Conservation (phyloP, 1,140 invertebrate genomes). For the Neodiprion virginianus region DNA sequence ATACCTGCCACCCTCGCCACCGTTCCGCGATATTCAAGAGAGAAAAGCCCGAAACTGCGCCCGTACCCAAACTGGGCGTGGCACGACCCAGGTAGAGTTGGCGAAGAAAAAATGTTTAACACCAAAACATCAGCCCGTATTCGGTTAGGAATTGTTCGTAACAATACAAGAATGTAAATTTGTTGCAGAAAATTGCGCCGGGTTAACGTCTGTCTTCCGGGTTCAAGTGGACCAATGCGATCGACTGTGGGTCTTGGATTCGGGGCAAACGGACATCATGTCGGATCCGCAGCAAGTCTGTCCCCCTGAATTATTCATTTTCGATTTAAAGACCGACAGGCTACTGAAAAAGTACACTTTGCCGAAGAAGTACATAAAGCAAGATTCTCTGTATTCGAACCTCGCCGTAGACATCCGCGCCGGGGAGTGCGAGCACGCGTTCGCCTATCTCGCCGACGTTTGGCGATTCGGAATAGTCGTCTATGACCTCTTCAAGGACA, state of each 20-base stretch:
- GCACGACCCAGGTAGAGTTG: slow-evolving; percentile 66
- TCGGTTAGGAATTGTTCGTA: background rate
- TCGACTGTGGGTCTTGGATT: slow-evolving; percentile 79
- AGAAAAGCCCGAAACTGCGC: slow-evolving; percentile 68
- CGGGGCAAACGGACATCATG: slow-evolving; percentile 75
- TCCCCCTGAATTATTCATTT: slow-evolving; percentile 77
- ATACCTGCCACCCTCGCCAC: slow-evolving; percentile 74
- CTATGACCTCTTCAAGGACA: slow-evolving; percentile 69
- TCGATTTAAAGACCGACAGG: slow-evolving; percentile 72
- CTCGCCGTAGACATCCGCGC: slow-evolving; percentile 73
- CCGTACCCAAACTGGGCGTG: slow-evolving; percentile 80
- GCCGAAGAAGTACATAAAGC: slow-evolving; percentile 70
- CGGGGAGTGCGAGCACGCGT: slow-evolving; percentile 69
- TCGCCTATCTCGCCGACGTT: slow-evolving; percentile 77
- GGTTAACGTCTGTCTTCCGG: slow-evolving; percentile 80
- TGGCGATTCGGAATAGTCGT: slow-evolving; percentile 78
- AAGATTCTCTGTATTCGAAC: slow-evolving; percentile 78
- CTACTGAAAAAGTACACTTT: slow-evolving; percentile 69
- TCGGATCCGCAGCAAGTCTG: slow-evolving; percentile 73
- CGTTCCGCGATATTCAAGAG: slow-evolving; percentile 61
- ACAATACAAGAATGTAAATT: slow-evolving; percentile 12
- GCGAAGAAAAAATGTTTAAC: slow-evolving; percentile 8
- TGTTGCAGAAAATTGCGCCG: slow-evolving; percentile 62
- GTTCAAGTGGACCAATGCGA: slow-evolving; percentile 73
- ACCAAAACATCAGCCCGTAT: background rate